Evolutionary conservation across 2,888 invertebrate genomes (phyloP).

Genomic region (Pyrocoelia pectoralis): DNA sequence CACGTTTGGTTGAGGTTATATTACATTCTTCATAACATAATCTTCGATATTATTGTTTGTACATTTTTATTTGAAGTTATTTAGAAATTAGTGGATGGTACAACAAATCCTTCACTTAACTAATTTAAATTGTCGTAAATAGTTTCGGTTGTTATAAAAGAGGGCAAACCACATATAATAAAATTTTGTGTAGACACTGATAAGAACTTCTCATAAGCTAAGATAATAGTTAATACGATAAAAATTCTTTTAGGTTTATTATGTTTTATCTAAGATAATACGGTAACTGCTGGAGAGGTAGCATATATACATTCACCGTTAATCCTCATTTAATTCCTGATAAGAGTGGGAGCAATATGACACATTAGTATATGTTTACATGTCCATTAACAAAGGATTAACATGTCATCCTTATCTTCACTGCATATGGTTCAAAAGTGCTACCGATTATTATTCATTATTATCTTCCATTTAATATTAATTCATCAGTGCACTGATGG

Average conservation of each 20-base stretch:
- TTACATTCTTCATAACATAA: no score
- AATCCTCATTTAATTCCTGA: conserved; percentile 36
- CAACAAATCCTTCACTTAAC: neutral
- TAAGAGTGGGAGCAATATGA: conserved; percentile 34
- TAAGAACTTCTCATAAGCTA: conserved; percentile 19
- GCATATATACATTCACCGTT: conserved; percentile 23
- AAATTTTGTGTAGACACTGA: conserved; percentile 22
- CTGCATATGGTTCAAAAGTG: conserved; percentile 37
- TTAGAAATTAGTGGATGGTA: neutral
- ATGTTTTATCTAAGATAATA: conserved; percentile 36
- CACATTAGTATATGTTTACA: conserved; percentile 37
- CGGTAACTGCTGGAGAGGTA: conserved; percentile 29
- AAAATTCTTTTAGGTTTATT: conserved; percentile 29
- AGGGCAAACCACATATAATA: conserved; percentile 1
- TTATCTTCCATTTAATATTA: conserved; percentile 9
- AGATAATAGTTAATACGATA: conserved; percentile 21
- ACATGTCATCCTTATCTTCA: conserved; percentile 37
- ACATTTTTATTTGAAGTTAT: no score
- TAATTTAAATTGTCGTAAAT: neutral
- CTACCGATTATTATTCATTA: conserved; percentile 31
- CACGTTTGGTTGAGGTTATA: no score
- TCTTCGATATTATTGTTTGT: no score
- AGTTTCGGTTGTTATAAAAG: neutral
- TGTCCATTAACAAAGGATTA: conserved; percentile 40
- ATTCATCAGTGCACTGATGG: neutral